phyloP scores from a whole-genome alignment of 2,797 vertebrate genomes.

The Danio jaintianensis region DNA sequence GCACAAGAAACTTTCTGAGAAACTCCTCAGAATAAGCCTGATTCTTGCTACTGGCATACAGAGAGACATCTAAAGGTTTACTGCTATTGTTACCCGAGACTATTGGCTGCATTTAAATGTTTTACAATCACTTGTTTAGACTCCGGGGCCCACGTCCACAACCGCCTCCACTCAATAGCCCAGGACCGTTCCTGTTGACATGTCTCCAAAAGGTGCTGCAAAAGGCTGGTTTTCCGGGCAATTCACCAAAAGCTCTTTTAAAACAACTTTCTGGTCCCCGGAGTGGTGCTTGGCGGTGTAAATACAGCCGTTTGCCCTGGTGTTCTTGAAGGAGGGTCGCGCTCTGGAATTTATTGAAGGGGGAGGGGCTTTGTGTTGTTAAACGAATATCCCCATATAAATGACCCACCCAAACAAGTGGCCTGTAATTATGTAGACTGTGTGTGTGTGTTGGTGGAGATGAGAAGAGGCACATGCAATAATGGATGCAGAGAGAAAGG shows the following conservation, averaged over 20 bases:
- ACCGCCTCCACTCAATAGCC: conserved; percentile 45
- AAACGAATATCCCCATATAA: conserved; percentile 68
- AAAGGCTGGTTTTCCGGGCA: conserved; percentile 52
- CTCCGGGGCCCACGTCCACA: conserved; percentile 21
- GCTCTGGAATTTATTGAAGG: conserved; percentile 65
- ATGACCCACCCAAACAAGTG: conserved; percentile 70
- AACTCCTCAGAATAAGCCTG: background rate
- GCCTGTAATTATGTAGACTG: conserved; percentile 73
- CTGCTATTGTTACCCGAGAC: conserved; percentile 7
- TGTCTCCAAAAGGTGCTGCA: conserved; percentile 50
- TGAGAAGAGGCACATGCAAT: background rate
- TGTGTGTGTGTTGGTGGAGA: conserved; percentile 53
- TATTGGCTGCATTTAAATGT: conserved; percentile 12
- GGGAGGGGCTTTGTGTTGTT: conserved; percentile 62
- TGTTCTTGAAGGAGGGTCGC: conserved; percentile 45
- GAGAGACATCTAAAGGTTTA: conserved; percentile 19
- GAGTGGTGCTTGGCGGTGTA: conserved; percentile 44
- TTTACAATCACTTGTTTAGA: conserved; percentile 32
- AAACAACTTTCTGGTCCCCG: conserved; percentile 48
- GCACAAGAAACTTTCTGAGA: background rate
- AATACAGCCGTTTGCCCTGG: conserved; percentile 54
- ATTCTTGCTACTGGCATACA: background rate
- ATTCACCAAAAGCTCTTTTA: conserved; percentile 45
- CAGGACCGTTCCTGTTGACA: conserved; percentile 23
- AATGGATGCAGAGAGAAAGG: conserved; percentile 49